Base-by-base conservation (phyloP, 2,797 vertebrate species). In the Enteromius argenteus region DNA sequence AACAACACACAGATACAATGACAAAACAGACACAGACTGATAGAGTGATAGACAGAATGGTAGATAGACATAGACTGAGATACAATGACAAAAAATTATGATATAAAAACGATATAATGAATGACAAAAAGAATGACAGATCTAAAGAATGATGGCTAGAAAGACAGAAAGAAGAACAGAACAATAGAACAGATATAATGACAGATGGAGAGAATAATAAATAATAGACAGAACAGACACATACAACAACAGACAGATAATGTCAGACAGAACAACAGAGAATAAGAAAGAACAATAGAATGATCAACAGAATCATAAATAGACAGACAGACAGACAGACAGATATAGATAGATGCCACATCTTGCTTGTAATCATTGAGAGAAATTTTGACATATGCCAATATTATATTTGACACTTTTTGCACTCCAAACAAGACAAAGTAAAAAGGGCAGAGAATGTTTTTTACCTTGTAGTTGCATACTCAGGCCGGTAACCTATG, bases 391-490 rank as follows among this genome's bases (percentile, higher is more conserved):
- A 79, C 49, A 49, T 60, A 80, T 32, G 32, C 21, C 56, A 30
- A 60, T 53, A 60, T 69, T 32, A 71, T 21, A 11, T 27, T 39
- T 80, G 51, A 27, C 42, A 37, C 49, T 75, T 15, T 75, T 53
- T 71, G 44, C 37, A 27, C 23, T 77, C 39, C 14, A n/a, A 17
- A n/a, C 39, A 49, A 46, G 71, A 67, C 17, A 56, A 51, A 17
- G 30, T 66, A 49, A 85, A 73, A 35, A 76, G 42, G 5, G 62
- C 11, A 79, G 17, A 73, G 23, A 77, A 49, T 75, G 77, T 66
- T 76, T 94, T 74, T 94, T 98, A 99, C 98, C 98, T 99, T 90
- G 98, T 99, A 88, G 97, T 99, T 96, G 99, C 98, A 93, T 98
- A 99, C 92, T 99, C 97, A 89, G 96, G 96, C 94, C 96, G 96